phyloP scores from a whole-genome alignment of 2,888 invertebrate genomes.

The Hydriomena furcata region DNA sequence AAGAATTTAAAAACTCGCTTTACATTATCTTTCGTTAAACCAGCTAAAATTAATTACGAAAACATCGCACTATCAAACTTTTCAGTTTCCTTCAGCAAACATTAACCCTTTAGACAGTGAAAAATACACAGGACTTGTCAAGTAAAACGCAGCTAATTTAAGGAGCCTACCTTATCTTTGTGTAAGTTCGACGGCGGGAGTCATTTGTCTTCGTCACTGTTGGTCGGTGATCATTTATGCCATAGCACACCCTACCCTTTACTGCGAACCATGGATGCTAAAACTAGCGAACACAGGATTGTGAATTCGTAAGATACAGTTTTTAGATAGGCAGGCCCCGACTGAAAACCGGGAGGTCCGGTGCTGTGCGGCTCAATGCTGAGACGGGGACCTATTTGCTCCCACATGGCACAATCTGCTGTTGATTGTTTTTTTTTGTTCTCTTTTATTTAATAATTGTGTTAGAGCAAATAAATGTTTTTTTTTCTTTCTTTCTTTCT shows the following conservation, averaged over 20 bases:
- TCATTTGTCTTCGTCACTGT: slow-evolving; percentile 84
- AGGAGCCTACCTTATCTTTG: slow-evolving; percentile 81
- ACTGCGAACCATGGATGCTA: slow-evolving; percentile 45
- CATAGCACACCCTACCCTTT: slow-evolving; percentile 83
- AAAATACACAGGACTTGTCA: slow-evolving; percentile 66
- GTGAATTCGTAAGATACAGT: no score
- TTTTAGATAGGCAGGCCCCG: no score
- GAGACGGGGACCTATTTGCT: no score
- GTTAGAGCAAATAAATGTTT: no score
- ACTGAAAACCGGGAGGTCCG: no score
- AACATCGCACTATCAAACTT: slow-evolving; percentile 33
- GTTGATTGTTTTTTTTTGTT: no score
- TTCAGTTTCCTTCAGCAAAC: slow-evolving; percentile 35
- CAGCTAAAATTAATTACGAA: slow-evolving; percentile 24
- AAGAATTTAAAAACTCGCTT: no score
- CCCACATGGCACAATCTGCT: no score
- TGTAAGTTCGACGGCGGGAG: slow-evolving; percentile 79
- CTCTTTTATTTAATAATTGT: no score
- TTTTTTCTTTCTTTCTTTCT: no score
- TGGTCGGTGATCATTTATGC: slow-evolving; percentile 83
- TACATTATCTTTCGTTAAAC: background rate
- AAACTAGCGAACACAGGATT: slow-evolving; percentile 24
- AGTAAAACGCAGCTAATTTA: slow-evolving; percentile 80
- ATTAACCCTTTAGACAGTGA: slow-evolving; percentile 67
- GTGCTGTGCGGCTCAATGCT: no score